A percentile compares a stretch with the other conserved stretches of the same genome.
Evolutionary conservation across 2,888 invertebrate species (phyloP).

Genomic region (Resseliella maxima): DNA sequence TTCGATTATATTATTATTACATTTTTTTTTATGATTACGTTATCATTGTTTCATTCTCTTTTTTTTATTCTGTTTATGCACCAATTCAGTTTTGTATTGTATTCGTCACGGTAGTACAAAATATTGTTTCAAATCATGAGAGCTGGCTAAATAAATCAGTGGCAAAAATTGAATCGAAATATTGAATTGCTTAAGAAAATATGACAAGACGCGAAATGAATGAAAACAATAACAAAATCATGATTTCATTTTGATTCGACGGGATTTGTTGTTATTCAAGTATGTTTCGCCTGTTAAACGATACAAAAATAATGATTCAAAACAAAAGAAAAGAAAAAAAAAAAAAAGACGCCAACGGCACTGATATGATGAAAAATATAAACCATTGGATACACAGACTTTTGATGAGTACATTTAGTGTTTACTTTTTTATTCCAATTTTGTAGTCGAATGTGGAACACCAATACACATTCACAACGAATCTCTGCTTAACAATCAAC

Average conservation of each 20-base stretch:
- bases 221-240: not conserved
- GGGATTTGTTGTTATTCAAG: not conserved
- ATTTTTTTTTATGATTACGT: slow-evolving; percentile 19
- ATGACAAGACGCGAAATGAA: not conserved
- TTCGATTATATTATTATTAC: slow-evolving; percentile 43
- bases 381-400: not conserved
- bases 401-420: not conserved
- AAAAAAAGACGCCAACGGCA: slow-evolving; percentile 48
- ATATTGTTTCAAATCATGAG: not conserved
- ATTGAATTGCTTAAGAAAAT: not conserved
- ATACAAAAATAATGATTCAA: slow-evolving; percentile 9
- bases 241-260: not conserved
- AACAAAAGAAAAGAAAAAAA: too few relatives aligned
- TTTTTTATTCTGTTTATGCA: not conserved
- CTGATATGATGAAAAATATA: slow-evolving; percentile 14
- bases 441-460: not conserved
- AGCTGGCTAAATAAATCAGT: slow-evolving; percentile 9
- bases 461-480: not conserved
- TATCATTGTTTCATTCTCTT: not conserved
- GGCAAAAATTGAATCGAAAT: slow-evolving; percentile 25
- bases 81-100: not conserved
- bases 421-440: not conserved
- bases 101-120: not conserved
- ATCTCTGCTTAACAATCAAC: not conserved
- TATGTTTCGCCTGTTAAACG: not conserved